Evolutionary conservation across 2,888 invertebrate genomes (phyloP).

Genomic region (Diaphora mendica): DNA sequence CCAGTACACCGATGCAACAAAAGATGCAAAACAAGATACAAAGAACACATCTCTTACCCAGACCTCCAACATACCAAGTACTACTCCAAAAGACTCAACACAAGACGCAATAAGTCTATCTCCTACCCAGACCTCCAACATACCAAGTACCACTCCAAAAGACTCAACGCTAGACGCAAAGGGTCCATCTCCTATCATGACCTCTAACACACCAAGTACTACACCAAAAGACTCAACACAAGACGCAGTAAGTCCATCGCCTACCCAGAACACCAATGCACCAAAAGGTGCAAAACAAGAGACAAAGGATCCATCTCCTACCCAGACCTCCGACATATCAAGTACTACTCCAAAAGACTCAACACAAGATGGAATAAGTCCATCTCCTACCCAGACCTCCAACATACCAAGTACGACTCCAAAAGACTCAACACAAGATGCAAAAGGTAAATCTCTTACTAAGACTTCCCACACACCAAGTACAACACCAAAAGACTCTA

Average conservation of each 20-base stretch:
- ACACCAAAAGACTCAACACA: not conserved
- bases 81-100: not conserved
- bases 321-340: not conserved
- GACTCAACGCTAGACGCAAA: constrained; percentile 23
- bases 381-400: not conserved
- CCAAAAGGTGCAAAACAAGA: not conserved
- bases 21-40: not conserved
- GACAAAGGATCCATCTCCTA: not conserved
- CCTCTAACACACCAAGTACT: not conserved
- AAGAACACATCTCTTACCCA: not conserved
- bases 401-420: constrained; percentile 2
- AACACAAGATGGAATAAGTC: not conserved
- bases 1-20: not conserved
- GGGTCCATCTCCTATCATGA: constrained; percentile 25
- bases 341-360: not conserved
- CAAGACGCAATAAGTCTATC: constrained; percentile 16
- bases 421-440: not conserved
- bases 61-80: not conserved
- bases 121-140: not conserved
- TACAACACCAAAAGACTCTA: not conserved
- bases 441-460: not conserved
- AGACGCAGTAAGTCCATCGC: not conserved
- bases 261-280: not conserved
- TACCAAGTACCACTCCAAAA: not conserved
- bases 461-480: not conserved